Conservation (phyloP, 2,797 vertebrate species). For the Sebastes matsubarae region DNA sequence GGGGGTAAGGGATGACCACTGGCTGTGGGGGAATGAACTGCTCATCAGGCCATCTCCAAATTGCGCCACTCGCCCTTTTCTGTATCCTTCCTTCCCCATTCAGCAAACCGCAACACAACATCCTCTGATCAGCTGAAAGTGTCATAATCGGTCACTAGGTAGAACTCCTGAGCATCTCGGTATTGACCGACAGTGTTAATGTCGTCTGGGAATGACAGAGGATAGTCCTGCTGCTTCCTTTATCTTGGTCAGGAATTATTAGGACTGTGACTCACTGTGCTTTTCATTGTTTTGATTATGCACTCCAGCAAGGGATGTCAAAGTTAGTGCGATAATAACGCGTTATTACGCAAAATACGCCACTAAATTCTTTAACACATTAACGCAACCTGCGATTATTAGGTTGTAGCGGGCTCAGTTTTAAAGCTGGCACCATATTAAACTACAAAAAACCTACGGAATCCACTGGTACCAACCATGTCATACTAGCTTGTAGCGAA, state of each 20-base stretch:
- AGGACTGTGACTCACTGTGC: not conserved
- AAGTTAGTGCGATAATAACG: no score
- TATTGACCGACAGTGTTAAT: not conserved
- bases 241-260: not conserved
- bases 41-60: slow-evolving; percentile 35
- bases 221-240: not conserved
- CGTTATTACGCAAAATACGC: no score
- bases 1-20: slow-evolving; percentile 30
- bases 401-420: no score
- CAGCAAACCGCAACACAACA: slow-evolving; percentile 36
- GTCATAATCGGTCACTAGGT: slow-evolving; percentile 14
- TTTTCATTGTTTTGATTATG: not conserved
- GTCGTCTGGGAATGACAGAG: not conserved
- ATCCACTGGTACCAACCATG: no score
- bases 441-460: no score
- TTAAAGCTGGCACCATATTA: no score
- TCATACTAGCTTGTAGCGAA: no score
- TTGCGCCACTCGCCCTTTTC: slow-evolving; percentile 49
- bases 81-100: slow-evolving; percentile 52
- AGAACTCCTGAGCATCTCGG: not conserved
- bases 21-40: slow-evolving; percentile 53
- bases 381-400: no score
- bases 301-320: not conserved
- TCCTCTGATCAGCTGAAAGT: slow-evolving; percentile 9
- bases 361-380: no score